Evolutionary conservation across 2,113 vertebrate species (phyloP).

Genomic region (Vicugna pacos): DNA sequence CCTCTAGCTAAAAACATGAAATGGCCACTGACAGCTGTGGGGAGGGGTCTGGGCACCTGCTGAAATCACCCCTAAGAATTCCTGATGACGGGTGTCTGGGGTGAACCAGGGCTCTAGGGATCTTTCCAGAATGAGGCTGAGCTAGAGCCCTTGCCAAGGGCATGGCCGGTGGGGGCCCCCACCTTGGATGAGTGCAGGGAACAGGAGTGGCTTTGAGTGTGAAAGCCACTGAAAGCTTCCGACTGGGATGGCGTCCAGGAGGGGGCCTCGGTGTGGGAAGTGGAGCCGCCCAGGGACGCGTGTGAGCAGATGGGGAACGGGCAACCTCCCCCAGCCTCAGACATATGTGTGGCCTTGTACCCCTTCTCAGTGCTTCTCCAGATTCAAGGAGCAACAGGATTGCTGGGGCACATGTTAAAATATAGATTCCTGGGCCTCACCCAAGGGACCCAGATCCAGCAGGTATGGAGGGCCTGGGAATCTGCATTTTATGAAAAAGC

Average conservation of each 20-base stretch:
- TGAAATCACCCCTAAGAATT: not conserved
- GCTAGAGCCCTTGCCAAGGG: not conserved
- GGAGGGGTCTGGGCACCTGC: not conserved
- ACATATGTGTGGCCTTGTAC: accelerated
- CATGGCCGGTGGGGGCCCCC: not conserved
- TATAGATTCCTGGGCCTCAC: not conserved
- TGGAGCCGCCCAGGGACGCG: too few species aligned
- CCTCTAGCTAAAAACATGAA: not conserved
- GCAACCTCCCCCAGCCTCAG: not conserved
- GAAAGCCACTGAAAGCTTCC: not conserved
- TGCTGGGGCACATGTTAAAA: not conserved
- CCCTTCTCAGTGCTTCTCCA: not conserved
- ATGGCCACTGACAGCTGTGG: not conserved
- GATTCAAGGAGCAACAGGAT: not conserved
- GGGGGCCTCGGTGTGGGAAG: not conserved
- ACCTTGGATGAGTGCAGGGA: too few species aligned
- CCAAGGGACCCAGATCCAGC: not conserved
- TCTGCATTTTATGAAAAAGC: not conserved
- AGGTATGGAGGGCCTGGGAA: not conserved
- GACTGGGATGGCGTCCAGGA: not conserved
- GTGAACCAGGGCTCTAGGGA: not conserved
- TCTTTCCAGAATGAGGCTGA: not conserved
- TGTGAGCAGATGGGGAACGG: not conserved
- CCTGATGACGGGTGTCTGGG: not conserved
- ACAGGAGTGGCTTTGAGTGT: not conserved